Evolutionary conservation across 2,888 invertebrate species (phyloP), one percentile per base, ranked within the genome.

Genomic region (Nineta flava): DNA sequence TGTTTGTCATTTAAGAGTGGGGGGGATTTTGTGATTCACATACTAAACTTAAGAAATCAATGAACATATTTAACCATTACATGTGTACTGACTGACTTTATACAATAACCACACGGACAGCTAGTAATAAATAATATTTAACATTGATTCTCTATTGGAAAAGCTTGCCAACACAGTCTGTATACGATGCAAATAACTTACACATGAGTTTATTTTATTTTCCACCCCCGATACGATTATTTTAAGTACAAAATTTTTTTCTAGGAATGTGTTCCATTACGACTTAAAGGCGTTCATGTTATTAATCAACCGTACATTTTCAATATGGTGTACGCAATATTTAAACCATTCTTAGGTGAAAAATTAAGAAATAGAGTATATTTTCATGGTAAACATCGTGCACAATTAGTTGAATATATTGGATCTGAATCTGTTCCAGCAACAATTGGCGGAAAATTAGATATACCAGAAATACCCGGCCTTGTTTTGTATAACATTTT

Each of bases 231-330:
- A 5, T 19, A 19, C 19, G 2, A 19, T 19, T 19, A n/a, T 19
- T 19, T 19, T 19, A 42, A 10, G 32, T 10, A 2, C 16, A 21
- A 13, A 45, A 31, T 51, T 54, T 57, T 53, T 58, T 68, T 69
- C 16, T 72, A 87, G 80, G 90, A 87, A 60, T 84, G 87, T 59
- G 79, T 87, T 31, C 87, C 92, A 0, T 72, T 81, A 53, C 77
- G 93, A 47, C 67, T 94, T 43, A 91, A 90, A 66, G 87, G 79
- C 0, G 79, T 94, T 3, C 92, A 93, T 61, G 74, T 92, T 47
- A 72, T 93, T n/a, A 88, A 88, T 63, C 91, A 93, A 62, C 86
- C 92, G 0, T 79, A 76, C 55, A 74, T 91, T 53, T 92, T 93
- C 68, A 88, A 87, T 61, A 81, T 90, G 76, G 70, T 87, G 3